A percentile compares a stretch with the other conserved stretches of the same genome.
These are phyloP conservation scores for Oligia latruncula DNA, from an alignment of 2,888 invertebrate genomes.

Conservation along the genomic window DNA sequence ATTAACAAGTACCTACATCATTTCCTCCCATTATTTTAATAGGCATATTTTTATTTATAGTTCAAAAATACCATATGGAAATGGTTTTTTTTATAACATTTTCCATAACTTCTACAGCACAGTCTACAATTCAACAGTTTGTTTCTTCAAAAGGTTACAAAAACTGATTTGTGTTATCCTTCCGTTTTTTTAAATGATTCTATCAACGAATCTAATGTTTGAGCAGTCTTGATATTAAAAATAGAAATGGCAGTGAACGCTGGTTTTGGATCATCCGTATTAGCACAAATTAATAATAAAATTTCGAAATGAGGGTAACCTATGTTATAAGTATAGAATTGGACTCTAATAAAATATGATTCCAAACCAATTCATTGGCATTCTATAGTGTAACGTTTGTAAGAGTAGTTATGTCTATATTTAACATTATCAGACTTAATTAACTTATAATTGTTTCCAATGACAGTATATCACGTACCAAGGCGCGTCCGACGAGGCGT, in stretches of 20 bases:
- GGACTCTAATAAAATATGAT: conserved; percentile 16
- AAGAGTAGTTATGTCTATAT: not conserved
- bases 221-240: conserved; percentile 35
- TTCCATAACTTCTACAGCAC: conserved; percentile 28
- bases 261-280: conserved; percentile 33
- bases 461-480: conserved; percentile 88
- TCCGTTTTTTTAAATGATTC: conserved; percentile 63
- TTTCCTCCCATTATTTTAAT: conserved; percentile 20
- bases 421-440: not conserved
- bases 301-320: not conserved
- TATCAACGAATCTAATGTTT: conserved; percentile 67
- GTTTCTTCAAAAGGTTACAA: conserved; percentile 64
- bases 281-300: not conserved
- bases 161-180: conserved; percentile 34
- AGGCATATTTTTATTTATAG: not conserved
- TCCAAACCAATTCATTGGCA: conserved; percentile 39
- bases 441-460: conserved; percentile 54
- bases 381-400: conserved; percentile 35
- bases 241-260: conserved; percentile 53
- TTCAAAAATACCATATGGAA: conserved; percentile 50
- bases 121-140: conserved; percentile 40
- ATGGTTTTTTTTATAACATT: conserved; percentile 33
- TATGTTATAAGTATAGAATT: not conserved
- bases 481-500: conserved; percentile 88
- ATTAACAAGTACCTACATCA: conserved; percentile 15